Base-by-base conservation (phyloP, 1,140 invertebrate genomes). In the Drosophila prosaltans region DNA sequence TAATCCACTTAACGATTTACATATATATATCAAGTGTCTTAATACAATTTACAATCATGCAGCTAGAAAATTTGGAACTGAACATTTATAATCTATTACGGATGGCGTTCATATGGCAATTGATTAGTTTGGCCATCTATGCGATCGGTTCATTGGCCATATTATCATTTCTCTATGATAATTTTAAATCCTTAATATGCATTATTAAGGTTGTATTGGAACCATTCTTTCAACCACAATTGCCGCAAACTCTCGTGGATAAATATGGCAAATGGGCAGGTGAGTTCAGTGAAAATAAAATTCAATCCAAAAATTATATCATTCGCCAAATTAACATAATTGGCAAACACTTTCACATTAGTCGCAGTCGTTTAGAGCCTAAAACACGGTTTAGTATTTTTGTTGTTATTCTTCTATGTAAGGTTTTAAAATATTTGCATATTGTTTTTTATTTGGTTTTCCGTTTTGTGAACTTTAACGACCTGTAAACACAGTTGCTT, bases 231-330 rank as follows among this genome's bases (percentile, higher is more conserved):
- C 92, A 94, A 81, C 94, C 94, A 3, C 83, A 93, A 24, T 92
- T 94, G 72, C 93, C 93, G 58, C 91, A 93, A 73, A 91, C 92
- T 3, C 75, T 94, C 73, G 68, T 92, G 32, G 94, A 94, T 69
- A 94, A 93, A 78, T 94, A 92, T 78, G 94, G 94, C 81, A 92
- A 93, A 72, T 94, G 94, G 94, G 94, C 94, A 74, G 94, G 94
- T 94, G 45, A 92, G 92, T 71, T 94, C 45, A 92, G 92, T 71
- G 9, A 7, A 7, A 68, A 24, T 10, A 7, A 24, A 59, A 64
- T 51, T 36, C 40, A 48, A 16, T 65, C 41, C 10, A 24, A 45
- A 57, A 57, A 66, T 65, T 39, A 60, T 57, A 59, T 68, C 11
- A 59, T 41, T 58, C 36, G 54, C 32, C 6, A 24, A 26, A 65